These are phyloP conservation scores for Drosophila bocqueti DNA, from an alignment of 1,140 invertebrate genomes.

Conservation along the genomic window DNA sequence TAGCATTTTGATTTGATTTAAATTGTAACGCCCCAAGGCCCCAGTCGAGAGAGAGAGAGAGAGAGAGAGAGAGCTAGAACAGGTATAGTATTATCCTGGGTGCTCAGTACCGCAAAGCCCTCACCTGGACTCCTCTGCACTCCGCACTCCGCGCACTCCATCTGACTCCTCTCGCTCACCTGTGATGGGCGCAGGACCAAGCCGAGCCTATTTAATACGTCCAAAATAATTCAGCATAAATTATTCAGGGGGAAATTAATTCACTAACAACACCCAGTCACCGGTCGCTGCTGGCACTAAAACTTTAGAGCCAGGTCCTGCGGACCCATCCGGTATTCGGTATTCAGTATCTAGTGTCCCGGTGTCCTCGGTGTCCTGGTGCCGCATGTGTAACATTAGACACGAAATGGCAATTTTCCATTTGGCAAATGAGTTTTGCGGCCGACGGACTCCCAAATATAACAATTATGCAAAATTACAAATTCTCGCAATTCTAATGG, in stretches of 20 bases:
- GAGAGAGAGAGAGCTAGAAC: slow-evolving; percentile 4
- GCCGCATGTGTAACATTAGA: slow-evolving; percentile 80
- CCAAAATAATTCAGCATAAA: slow-evolving; percentile 83
- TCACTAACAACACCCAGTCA: slow-evolving; percentile 79
- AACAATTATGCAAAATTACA: slow-evolving; percentile 85
- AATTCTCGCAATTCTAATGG: slow-evolving; percentile 85
- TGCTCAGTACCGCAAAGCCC: slow-evolving; percentile 46
- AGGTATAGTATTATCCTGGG: slow-evolving; percentile 29
- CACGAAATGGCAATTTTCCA: slow-evolving; percentile 84
- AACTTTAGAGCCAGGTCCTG: slow-evolving; percentile 53
- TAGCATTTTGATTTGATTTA: slow-evolving; percentile 83
- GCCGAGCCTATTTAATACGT: slow-evolving; percentile 57
- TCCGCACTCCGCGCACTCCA: neutral
- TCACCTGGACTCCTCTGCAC: neutral
- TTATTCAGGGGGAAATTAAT: slow-evolving; percentile 84
- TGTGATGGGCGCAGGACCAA: slow-evolving; percentile 8
- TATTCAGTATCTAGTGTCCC: slow-evolving; percentile 2
- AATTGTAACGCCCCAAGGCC: slow-evolving; percentile 67
- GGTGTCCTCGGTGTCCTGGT: slow-evolving; percentile 10
- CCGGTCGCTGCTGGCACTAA: slow-evolving; percentile 55
- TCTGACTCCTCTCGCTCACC: slow-evolving; percentile 13
- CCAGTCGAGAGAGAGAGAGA: slow-evolving; percentile 1
- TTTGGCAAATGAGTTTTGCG: slow-evolving; percentile 84
- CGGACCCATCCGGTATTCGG: slow-evolving; percentile 13
- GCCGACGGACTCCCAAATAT: slow-evolving; percentile 81